Percentiles rank a stretch among this genome's conserved stretches.
Conservation (phyloP, 2,888 invertebrate species). For the Graphium colonna region DNA sequence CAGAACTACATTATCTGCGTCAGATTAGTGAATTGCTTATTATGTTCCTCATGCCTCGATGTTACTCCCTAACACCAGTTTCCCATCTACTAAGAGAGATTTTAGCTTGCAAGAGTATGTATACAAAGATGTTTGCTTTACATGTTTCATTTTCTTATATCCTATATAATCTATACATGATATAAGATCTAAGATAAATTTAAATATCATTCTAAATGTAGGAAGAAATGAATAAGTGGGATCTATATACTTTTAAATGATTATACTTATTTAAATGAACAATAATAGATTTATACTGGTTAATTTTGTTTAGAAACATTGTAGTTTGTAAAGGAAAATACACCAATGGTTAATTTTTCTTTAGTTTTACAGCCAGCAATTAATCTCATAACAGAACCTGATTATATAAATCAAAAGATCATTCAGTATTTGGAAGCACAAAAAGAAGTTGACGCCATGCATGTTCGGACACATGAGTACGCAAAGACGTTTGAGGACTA, state of each 20-base stretch:
- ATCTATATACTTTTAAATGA: too few relatives aligned
- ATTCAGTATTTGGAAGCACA: constrained; percentile 91
- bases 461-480: constrained; percentile 90
- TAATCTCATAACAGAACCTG: constrained; percentile 92
- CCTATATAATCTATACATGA: too few relatives aligned
- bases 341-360: too few relatives aligned
- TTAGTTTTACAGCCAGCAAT: constrained; percentile 90
- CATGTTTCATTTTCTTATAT: background rate
- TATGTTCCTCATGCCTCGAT: constrained; percentile 88
- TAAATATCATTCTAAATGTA: too few relatives aligned
- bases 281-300: too few relatives aligned
- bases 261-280: too few relatives aligned
- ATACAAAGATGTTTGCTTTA: background rate
- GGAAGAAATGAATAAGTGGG: too few relatives aligned
- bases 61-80: constrained; percentile 88
- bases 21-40: constrained; percentile 91
- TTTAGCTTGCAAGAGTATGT: constrained; percentile 89
- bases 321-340: too few relatives aligned
- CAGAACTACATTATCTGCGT: constrained; percentile 89
- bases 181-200: too few relatives aligned
- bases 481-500: constrained; percentile 95
- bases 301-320: too few relatives aligned
- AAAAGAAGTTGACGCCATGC: constrained; percentile 87
- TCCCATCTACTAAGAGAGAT: constrained; percentile 91
- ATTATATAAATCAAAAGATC: constrained; percentile 94